Percentiles rank a stretch among this genome's conserved stretches.
These are phyloP conservation scores for Ctenopoma kingsleyae DNA, from an alignment of 2,797 vertebrate species.

Conservation along the genomic window DNA sequence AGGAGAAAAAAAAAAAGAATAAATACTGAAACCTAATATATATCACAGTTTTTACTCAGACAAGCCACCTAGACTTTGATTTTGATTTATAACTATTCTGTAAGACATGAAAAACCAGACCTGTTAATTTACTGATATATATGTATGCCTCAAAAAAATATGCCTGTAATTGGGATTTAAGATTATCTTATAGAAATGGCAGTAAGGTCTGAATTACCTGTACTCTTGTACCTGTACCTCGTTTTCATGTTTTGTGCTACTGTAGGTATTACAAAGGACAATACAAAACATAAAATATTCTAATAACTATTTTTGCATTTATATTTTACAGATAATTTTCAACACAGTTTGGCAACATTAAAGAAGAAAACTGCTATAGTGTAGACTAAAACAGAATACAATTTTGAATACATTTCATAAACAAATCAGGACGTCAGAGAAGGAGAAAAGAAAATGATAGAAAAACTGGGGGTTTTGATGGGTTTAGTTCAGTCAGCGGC, in stretches of 20 bases:
- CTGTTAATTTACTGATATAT: not conserved
- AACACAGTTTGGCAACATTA: not conserved
- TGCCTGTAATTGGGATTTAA: not conserved
- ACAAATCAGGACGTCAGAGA: too few relatives aligned
- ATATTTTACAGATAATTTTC: not conserved
- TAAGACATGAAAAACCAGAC: not conserved
- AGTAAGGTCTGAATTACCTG: not conserved
- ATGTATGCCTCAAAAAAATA: not conserved
- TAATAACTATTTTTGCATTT: not conserved
- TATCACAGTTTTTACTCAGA: constrained; percentile 1
- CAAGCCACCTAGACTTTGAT: not conserved
- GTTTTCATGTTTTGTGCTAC: not conserved
- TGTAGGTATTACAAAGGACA: not conserved
- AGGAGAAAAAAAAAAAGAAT: constrained; percentile 23
- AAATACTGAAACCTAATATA: not conserved
- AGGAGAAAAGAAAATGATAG: not conserved
- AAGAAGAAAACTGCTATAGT: not conserved
- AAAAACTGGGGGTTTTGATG: not conserved
- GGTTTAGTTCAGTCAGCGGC: not conserved
- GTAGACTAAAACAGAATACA: not conserved
- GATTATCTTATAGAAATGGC: too few relatives aligned
- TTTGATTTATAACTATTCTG: not conserved
- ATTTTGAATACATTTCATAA: not conserved
- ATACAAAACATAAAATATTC: not conserved
- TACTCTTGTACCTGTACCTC: too few relatives aligned